These are phyloP conservation scores for Sylvilagus bachmani DNA, from an alignment of 2,113 vertebrate species.

Conservation along the genomic window DNA sequence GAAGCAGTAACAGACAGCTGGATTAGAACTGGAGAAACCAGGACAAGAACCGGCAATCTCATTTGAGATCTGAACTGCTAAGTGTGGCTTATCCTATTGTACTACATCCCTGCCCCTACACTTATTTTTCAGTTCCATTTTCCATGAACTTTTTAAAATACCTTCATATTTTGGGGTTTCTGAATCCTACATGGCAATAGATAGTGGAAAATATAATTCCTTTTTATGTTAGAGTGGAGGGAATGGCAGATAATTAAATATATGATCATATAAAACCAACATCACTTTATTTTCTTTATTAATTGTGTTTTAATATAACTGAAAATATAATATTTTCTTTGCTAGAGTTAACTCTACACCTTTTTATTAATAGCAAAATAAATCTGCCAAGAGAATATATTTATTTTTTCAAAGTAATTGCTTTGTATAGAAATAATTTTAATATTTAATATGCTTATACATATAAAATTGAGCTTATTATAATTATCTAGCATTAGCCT, in stretches of 20 bases:
- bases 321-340: constrained; percentile 6
- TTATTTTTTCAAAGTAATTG: background rate
- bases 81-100: no score
- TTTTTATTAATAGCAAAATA: constrained; percentile 44
- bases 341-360: constrained; percentile 16
- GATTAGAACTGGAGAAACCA: no score
- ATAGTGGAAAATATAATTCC: background rate
- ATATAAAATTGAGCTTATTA: constrained; percentile 6
- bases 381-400: constrained; percentile 46
- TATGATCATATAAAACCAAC: background rate
- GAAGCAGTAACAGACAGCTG: no score
- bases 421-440: constrained; percentile 54
- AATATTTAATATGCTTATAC: constrained; percentile 44
- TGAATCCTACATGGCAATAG: background rate
- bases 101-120: no score
- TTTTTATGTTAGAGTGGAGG: background rate
- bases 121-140: no score
- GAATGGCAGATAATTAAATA: background rate
- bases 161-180: background rate
- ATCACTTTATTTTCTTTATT: constrained; percentile 40
- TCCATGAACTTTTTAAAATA: no score
- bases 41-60: no score
- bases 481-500: constrained; percentile 26
- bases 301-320: constrained; percentile 60
- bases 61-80: no score